Evolutionary conservation across 2,113 vertebrate species (phyloP), one percentile per base, ranked within the genome.

Genomic region (Dryoscopus gambensis): DNA sequence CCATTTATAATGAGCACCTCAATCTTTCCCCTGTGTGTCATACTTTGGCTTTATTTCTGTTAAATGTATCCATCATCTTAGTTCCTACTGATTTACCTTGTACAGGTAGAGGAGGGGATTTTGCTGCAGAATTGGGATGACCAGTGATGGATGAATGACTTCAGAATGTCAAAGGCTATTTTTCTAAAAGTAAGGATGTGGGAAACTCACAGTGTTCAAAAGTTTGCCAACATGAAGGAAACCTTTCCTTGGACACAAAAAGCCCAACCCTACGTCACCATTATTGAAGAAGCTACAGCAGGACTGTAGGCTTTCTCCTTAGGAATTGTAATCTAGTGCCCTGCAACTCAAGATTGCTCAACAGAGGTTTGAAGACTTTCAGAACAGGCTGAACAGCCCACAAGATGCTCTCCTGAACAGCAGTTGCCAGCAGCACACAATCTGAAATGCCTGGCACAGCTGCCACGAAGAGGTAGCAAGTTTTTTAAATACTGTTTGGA

Each of bases 401-500:
- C 5, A 23, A 24, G 60, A 23, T 5, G 4, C 60, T 46, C 24
- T 65, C 22, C 74, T 49, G 37, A 40, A 4, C 30, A 57, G 15
- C 37, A 46, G 30, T 12, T 50, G 9, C 77, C 77, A 77, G 73
- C 55, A 89, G 63, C 59, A 35, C 0, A 0, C 15, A 23, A 13
- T 27, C 50, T 42, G 25, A 67, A 65, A 56, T 33, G 59, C 44
- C 35, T 64, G 87, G 22, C 5, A 13, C 16, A 46, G 39, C 40
- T 33, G 39, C n/a, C 33, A 33, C 0, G 0, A 35, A 46, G 57
- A 42, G 30, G 18, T 9, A 67, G 15, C 5, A 11, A 13, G 12
- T 17, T 59, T 82, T 68, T 19, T 11, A 33, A 83, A 73, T 12
- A 64, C 13, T 42, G 11, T 37, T 76, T 76, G 27, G 37, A 37